Percentiles rank a stretch among this genome's conserved stretches.
Evolutionary conservation across 1,140 invertebrate species (phyloP).

Genomic region (Orius insidiosus): DNA sequence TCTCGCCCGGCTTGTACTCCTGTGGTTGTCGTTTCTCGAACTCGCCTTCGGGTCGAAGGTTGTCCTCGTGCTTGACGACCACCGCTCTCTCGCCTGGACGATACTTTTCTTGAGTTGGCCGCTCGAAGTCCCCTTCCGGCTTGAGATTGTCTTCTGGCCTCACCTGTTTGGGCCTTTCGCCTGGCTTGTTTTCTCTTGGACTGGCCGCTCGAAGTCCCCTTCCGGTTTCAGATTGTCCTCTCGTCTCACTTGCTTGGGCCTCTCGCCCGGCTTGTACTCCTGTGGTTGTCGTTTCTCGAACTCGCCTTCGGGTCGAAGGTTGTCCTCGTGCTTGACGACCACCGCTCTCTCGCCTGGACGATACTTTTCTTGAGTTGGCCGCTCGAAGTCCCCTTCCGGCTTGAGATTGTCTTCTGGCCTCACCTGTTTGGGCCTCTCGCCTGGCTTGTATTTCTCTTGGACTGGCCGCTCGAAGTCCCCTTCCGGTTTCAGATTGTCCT

Average conservation of each 20-base stretch:
- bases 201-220: slow-evolving; percentile 37
- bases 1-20: too few relatives aligned
- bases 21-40: too few relatives aligned
- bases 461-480: slow-evolving; percentile 24
- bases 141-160: slow-evolving; percentile 30
- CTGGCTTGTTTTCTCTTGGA: slow-evolving; percentile 24
- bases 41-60: too few relatives aligned
- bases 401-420: slow-evolving; percentile 32
- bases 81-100: too few relatives aligned
- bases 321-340: slow-evolving; percentile 28
- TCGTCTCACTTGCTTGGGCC: slow-evolving; percentile 24
- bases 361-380: slow-evolving; percentile 33
- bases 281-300: slow-evolving; percentile 25
- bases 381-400: slow-evolving; percentile 30
- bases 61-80: too few relatives aligned
- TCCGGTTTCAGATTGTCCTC: slow-evolving; percentile 37
- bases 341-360: slow-evolving; percentile 20
- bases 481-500: slow-evolving; percentile 25
- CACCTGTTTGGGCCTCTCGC: slow-evolving; percentile 26
- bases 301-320: slow-evolving; percentile 42
- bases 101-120: slow-evolving; percentile 23
- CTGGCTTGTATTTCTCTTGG: slow-evolving; percentile 17
- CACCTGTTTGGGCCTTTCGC: slow-evolving; percentile 28
- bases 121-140: slow-evolving; percentile 42
- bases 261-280: slow-evolving; percentile 29